phyloP scores from a whole-genome alignment of 1,140 invertebrate genomes.

The Heliothis virescens region DNA sequence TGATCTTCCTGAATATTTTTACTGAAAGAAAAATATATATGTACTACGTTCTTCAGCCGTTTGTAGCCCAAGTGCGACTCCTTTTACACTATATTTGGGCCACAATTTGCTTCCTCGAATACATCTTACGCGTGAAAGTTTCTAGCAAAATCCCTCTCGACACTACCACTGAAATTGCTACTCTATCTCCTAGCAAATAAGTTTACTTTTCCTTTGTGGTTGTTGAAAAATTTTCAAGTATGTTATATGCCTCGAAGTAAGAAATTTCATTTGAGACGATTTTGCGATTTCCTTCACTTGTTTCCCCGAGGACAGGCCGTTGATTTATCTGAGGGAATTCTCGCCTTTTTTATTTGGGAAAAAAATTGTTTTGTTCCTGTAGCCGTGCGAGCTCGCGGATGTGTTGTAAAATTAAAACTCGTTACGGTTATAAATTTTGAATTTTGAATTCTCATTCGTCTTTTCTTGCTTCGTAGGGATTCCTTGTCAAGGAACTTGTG shows the following conservation, averaged over 20 bases:
- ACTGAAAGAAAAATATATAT: constrained; percentile 32
- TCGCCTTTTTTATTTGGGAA: constrained; percentile 56
- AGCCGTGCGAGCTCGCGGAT: not conserved
- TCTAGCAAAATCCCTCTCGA: constrained; percentile 48
- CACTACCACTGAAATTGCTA: constrained; percentile 31
- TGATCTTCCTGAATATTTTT: not conserved
- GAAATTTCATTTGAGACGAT: constrained; percentile 83
- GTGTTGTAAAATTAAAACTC: constrained; percentile 47
- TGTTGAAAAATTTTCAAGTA: constrained; percentile 56
- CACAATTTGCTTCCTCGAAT: constrained; percentile 79
- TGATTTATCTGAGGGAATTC: constrained; percentile 76
- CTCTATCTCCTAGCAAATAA: constrained; percentile 48
- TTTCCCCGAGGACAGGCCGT: constrained; percentile 68
- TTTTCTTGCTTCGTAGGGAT: not conserved
- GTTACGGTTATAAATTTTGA: constrained; percentile 1
- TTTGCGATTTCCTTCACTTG: constrained; percentile 71
- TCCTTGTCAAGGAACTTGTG: not conserved
- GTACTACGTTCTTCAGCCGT: constrained; percentile 45
- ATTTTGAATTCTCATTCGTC: not conserved
- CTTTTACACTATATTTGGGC: constrained; percentile 71
- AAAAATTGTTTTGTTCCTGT: constrained; percentile 50
- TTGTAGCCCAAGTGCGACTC: constrained; percentile 45
- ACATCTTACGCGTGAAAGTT: constrained; percentile 77
- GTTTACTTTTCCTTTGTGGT: constrained; percentile 42
- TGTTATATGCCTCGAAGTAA: constrained; percentile 71